phyloP scores from a whole-genome alignment of 2,797 vertebrate species.

The Corythornis leucogaster region DNA sequence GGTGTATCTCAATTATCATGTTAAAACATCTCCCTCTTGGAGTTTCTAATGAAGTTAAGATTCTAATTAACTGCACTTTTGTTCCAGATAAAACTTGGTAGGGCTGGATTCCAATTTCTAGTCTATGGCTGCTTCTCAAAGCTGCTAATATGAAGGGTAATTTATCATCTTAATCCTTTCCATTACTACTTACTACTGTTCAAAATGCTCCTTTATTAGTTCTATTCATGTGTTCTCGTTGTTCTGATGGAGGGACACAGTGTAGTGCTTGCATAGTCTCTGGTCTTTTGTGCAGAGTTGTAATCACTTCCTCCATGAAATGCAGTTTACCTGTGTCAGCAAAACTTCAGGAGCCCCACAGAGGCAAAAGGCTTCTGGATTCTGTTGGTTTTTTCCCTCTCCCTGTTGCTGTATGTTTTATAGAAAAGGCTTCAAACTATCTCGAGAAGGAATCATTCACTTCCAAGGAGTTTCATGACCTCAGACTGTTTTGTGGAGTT shows the following conservation, averaged over 20 bases:
- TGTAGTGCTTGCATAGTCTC: conserved; percentile 9
- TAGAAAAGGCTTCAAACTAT: background rate
- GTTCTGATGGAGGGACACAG: background rate
- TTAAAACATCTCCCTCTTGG: background rate
- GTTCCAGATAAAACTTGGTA: background rate
- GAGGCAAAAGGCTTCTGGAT: background rate
- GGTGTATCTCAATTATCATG: background rate
- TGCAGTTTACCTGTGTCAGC: background rate
- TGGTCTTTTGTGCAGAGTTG: background rate
- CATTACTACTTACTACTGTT: background rate
- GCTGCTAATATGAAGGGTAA: background rate
- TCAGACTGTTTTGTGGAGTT: background rate
- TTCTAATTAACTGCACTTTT: conserved; percentile 13
- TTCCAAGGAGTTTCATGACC: background rate
- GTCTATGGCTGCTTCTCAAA: background rate
- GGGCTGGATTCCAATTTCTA: background rate
- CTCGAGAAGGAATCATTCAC: background rate
- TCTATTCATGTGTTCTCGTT: background rate
- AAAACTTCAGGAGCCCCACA: background rate
- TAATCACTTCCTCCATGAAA: background rate
- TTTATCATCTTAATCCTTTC: conserved; percentile 35
- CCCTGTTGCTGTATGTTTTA: background rate
- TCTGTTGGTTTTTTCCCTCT: background rate
- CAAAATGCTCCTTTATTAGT: background rate
- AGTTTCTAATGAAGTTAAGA: background rate